These are phyloP conservation scores for Tiaroga cobitis DNA, from an alignment of 2,797 vertebrate species.

Conservation along the genomic window DNA sequence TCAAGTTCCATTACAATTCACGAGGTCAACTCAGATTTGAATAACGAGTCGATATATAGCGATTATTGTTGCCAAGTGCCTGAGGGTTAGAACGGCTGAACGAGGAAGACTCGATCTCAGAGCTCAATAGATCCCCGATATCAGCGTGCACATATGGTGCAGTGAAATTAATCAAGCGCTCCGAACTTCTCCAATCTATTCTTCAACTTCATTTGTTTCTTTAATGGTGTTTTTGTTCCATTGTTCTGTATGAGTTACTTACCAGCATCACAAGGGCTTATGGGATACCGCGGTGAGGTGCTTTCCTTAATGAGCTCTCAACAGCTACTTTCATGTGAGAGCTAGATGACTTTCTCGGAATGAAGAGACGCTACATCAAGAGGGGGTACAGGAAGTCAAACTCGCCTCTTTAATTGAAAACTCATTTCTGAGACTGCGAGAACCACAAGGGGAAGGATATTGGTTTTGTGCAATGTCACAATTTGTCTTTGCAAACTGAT, in stretches of 20 bases:
- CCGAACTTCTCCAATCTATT: slow-evolving; percentile 61
- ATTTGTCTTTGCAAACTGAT: slow-evolving; percentile 73
- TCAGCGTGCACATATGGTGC: slow-evolving; percentile 40
- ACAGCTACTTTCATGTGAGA: slow-evolving; percentile 55
- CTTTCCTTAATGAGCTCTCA: slow-evolving; percentile 55
- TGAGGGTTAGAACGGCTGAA: slow-evolving; percentile 25
- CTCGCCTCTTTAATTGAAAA: slow-evolving; percentile 73
- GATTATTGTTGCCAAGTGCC: slow-evolving; percentile 36
- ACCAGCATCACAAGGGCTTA: slow-evolving; percentile 57
- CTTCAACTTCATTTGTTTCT: slow-evolving; percentile 74
- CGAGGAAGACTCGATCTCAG: neutral
- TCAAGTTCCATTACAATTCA: slow-evolving; percentile 19
- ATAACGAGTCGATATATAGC: slow-evolving; percentile 17
- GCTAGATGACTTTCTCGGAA: slow-evolving; percentile 52
- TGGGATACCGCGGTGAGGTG: slow-evolving; percentile 44
- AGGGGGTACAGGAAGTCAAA: slow-evolving; percentile 52
- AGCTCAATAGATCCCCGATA: slow-evolving; percentile 22
- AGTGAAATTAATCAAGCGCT: slow-evolving; percentile 70
- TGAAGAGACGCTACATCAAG: slow-evolving; percentile 54
- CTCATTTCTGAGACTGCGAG: slow-evolving; percentile 71
- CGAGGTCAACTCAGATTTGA: slow-evolving; percentile 22
- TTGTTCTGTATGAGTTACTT: slow-evolving; percentile 69
- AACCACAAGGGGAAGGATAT: slow-evolving; percentile 73
- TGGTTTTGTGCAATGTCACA: slow-evolving; percentile 74
- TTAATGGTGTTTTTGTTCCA: slow-evolving; percentile 69